Percentiles rank a stretch among this genome's conserved stretches.
phyloP scores from a whole-genome alignment of 2,888 invertebrate species.

The Eupithecia insigniata region DNA sequence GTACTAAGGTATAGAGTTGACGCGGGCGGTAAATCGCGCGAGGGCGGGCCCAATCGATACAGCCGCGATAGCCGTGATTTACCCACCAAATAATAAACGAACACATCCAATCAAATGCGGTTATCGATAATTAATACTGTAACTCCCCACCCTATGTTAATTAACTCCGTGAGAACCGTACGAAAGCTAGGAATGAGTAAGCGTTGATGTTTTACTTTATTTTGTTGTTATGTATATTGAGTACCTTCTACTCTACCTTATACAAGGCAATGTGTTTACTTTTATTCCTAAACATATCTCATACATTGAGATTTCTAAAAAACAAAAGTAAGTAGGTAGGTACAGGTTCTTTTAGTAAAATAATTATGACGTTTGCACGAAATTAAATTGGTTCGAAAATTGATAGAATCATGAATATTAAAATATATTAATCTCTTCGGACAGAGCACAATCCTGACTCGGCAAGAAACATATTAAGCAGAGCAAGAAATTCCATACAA shows the following conservation, averaged over 20 bases:
- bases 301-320: not conserved
- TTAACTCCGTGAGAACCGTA: conserved; percentile 69
- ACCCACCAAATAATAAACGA: conserved; percentile 73
- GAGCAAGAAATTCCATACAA: not conserved
- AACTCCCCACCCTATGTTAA: conserved; percentile 69
- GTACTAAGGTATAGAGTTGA: conserved; percentile 58
- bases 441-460: not conserved
- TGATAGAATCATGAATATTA: too few relatives aligned
- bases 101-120: conserved; percentile 66
- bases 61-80: conserved; percentile 67
- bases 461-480: not conserved
- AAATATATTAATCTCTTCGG: too few relatives aligned
- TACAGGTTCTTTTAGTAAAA: not conserved
- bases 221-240: not conserved
- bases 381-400: not conserved
- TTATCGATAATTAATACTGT: conserved; percentile 75
- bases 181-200: conserved; percentile 52
- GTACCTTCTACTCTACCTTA: not conserved
- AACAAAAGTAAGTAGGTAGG: too few relatives aligned
- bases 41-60: conserved; percentile 57
- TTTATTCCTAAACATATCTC: not conserved
- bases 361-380: not conserved
- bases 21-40: conserved; percentile 65
- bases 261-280: not conserved
- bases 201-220: conserved; percentile 31